phyloP scores from a whole-genome alignment of 2,888 invertebrate species.

The Rotaria sp. region DNA sequence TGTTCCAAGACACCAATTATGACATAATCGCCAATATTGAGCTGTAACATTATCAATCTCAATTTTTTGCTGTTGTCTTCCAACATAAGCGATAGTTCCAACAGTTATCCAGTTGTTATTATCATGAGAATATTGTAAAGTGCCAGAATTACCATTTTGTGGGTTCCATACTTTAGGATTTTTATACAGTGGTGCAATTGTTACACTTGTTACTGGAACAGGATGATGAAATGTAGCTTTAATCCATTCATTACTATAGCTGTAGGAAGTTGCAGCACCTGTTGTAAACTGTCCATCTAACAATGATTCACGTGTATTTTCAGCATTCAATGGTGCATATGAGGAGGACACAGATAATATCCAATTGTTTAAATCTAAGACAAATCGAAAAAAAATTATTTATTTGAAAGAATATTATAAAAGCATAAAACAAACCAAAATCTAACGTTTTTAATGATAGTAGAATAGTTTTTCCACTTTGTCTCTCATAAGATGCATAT shows the following conservation, averaged over 20 bases:
- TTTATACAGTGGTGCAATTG: not conserved
- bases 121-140: not conserved
- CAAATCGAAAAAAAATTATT: not conserved
- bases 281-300: not conserved
- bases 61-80: not conserved
- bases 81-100: not conserved
- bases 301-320: not conserved
- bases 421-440: not conserved
- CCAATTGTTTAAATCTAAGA: not conserved
- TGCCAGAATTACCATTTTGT: not conserved
- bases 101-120: not conserved
- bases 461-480: not conserved
- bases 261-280: not conserved
- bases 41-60: not conserved
- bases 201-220: not conserved
- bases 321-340: not conserved
- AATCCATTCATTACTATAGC: not conserved
- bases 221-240: not conserved
- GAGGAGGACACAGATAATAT: not conserved
- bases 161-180: not conserved
- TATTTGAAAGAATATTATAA: not conserved
- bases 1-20: not conserved
- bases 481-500: not conserved
- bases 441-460: not conserved
- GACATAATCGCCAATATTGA: not conserved